Percentiles rank a stretch among this genome's conserved stretches.
phyloP scores from a whole-genome alignment of 2,113 vertebrate species.

The Erpornis zantholeuca region DNA sequence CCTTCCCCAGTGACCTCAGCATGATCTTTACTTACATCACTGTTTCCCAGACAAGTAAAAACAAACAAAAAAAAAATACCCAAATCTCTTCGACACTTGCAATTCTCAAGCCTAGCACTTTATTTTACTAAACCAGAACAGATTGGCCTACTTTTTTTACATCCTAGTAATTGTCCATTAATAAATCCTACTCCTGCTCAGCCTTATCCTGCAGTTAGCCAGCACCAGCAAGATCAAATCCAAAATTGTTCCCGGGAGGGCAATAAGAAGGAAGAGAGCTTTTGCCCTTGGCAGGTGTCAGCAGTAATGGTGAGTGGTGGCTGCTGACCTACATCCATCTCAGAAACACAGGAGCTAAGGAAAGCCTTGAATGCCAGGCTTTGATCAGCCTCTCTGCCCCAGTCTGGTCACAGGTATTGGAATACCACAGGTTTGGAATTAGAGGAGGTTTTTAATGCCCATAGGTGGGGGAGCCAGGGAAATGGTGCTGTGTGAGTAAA shows the following conservation, averaged over 20 bases:
- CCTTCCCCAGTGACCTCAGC: not conserved
- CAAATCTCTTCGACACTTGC: not conserved
- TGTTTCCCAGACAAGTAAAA: not conserved
- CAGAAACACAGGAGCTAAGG: not conserved
- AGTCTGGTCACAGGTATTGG: not conserved
- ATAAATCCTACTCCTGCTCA: conserved; percentile 38
- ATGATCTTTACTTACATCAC: not conserved
- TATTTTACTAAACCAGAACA: conserved; percentile 9
- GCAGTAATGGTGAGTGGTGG: not conserved
- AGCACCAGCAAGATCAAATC: not conserved
- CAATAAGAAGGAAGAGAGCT: not conserved
- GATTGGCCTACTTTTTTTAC: not conserved
- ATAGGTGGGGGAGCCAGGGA: not conserved
- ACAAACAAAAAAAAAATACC: too few relatives aligned
- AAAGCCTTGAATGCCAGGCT: not conserved
- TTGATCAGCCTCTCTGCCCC: not conserved
- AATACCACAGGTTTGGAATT: not conserved
- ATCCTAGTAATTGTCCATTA: conserved; percentile 12
- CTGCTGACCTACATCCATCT: conserved; percentile 22
- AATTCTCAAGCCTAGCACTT: not conserved
- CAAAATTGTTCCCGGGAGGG: not conserved
- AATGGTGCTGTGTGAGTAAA: not conserved
- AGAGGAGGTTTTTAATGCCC: not conserved
- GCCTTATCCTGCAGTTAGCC: not conserved
- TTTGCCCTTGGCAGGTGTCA: conserved; percentile 38